Conservation (phyloP, 2,113 vertebrate genomes). For the Labeo catla region DNA sequence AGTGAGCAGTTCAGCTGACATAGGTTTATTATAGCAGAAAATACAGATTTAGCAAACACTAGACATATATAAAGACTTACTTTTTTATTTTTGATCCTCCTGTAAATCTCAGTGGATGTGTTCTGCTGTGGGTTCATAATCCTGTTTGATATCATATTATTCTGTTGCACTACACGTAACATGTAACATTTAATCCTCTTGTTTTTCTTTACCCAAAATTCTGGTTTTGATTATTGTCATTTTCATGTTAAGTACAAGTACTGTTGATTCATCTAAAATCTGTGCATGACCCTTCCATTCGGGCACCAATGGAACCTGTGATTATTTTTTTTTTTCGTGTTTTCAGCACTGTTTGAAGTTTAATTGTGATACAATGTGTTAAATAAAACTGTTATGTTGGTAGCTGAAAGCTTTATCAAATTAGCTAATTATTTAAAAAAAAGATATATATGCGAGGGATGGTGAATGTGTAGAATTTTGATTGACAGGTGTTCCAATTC, state of each 20-base stretch:
- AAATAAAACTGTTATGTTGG: background rate
- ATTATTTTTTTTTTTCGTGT: no score
- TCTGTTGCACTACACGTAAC: background rate
- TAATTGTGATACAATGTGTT: background rate
- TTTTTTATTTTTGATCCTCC: background rate
- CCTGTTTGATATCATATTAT: constrained; percentile 7
- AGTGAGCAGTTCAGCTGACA: background rate
- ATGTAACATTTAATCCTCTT: constrained; percentile 23
- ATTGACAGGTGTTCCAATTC: background rate
- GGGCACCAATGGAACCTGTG: background rate
- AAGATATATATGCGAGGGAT: background rate
- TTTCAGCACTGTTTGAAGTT: background rate
- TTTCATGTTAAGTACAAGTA: background rate
- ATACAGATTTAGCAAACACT: background rate
- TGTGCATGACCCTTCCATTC: background rate
- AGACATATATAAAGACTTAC: background rate
- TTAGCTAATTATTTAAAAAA: background rate
- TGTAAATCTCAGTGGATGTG: background rate
- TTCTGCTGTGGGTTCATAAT: constrained; percentile 3
- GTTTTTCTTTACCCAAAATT: constrained; percentile 8
- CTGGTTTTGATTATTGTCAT: constrained; percentile 17
- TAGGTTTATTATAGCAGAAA: background rate
- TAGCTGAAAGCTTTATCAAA: background rate
- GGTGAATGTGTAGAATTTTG: background rate
- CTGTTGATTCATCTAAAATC: background rate